Evolutionary conservation across 2,797 vertebrate genomes (phyloP).

Genomic region (Lutjanus argentimaculatus): DNA sequence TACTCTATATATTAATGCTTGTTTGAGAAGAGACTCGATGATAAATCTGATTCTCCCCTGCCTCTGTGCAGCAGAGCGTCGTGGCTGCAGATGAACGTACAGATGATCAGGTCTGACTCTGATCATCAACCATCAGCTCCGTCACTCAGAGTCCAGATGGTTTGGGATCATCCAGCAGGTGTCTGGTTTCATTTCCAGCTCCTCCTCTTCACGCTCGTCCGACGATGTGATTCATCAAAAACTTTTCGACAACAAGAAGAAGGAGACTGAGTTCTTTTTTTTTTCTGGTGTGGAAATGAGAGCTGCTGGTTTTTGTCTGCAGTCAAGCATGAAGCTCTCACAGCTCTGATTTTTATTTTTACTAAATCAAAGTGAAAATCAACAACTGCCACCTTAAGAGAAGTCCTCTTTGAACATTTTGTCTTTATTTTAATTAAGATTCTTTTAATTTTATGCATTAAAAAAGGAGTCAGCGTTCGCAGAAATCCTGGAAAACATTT

Average conservation of each 20-base stretch:
- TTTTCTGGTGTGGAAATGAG: neutral
- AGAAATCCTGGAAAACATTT: neutral
- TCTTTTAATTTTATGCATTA: neutral
- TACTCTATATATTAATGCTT: too few species aligned
- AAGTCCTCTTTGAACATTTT: neutral
- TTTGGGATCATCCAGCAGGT: conserved; percentile 17
- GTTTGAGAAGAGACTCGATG: too few species aligned
- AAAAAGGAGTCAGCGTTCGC: neutral
- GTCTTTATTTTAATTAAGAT: neutral
- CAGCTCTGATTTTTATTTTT: neutral
- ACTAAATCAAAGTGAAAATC: neutral
- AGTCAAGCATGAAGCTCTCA: neutral
- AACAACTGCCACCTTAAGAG: neutral
- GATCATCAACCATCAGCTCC: conserved; percentile 8
- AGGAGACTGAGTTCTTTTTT: neutral
- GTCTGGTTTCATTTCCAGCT: neutral
- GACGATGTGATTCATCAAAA: conserved; percentile 19
- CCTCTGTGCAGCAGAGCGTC: too few species aligned
- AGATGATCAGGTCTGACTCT: conserved; percentile 4
- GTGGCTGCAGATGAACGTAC: neutral
- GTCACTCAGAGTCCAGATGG: conserved; percentile 20
- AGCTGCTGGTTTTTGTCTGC: neutral
- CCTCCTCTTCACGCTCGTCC: conserved; percentile 3
- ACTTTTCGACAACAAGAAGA: neutral
- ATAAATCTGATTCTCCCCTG: too few species aligned